Evolutionary conservation across 1,140 invertebrate genomes (phyloP).

Genomic region (Anoplolepis gracilipes): DNA sequence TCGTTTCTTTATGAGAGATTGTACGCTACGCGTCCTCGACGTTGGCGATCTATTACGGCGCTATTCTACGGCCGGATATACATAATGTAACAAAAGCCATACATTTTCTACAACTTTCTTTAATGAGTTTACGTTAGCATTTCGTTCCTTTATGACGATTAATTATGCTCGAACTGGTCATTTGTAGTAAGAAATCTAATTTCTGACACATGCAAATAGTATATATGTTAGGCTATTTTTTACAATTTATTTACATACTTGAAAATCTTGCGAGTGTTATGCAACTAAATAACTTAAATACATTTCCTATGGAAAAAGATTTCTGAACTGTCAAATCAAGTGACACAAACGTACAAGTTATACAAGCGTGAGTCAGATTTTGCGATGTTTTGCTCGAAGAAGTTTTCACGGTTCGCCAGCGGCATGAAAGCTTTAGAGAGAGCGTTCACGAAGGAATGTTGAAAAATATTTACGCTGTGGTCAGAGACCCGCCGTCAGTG

Average conservation of each 20-base stretch:
- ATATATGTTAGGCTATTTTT: neutral
- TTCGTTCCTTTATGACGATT: neutral
- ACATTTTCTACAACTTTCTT: conserved; percentile 6
- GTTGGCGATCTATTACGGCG: conserved; percentile 49
- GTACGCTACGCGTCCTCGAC: conserved; percentile 23
- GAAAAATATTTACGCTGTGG: conserved; percentile 55
- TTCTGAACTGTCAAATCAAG: neutral
- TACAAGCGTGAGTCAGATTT: neutral
- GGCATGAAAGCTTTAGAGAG: conserved; percentile 50
- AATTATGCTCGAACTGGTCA: neutral
- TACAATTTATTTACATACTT: neutral
- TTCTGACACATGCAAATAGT: neutral
- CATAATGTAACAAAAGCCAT: conserved; percentile 17
- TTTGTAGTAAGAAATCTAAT: neutral
- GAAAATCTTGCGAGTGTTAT: neutral
- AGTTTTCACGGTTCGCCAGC: conserved; percentile 37
- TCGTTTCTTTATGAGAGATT: conserved; percentile 34
- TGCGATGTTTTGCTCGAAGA: neutral
- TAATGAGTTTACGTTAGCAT: neutral
- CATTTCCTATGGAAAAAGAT: neutral
- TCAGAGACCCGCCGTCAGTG: conserved; percentile 31
- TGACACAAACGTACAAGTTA: neutral
- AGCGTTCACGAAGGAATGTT: conserved; percentile 32
- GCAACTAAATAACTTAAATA: neutral
- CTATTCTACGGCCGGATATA: neutral